Evolutionary conservation across 2,113 vertebrate genomes (phyloP).

Genomic region (Hoplias malabaricus): DNA sequence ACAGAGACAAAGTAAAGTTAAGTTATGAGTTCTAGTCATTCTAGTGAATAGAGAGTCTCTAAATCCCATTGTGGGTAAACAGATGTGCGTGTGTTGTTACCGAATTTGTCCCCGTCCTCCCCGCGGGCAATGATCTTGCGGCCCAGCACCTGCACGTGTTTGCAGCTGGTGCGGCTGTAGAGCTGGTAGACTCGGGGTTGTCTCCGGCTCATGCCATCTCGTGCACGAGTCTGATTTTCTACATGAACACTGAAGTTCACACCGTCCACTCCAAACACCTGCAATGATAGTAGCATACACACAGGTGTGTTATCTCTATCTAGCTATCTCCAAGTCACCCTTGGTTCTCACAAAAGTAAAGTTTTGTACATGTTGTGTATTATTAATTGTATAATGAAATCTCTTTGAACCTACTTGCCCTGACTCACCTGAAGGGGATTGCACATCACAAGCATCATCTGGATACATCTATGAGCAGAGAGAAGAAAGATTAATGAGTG

Average conservation of each 20-base stretch:
- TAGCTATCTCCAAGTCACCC: background rate
- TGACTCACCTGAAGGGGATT: slow-evolving; percentile 77
- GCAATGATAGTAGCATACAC: slow-evolving; percentile 56
- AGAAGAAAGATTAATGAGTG: slow-evolving; percentile 6
- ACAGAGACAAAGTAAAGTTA: background rate
- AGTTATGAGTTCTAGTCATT: background rate
- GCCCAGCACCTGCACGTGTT: slow-evolving; percentile 78
- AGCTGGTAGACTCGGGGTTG: slow-evolving; percentile 80
- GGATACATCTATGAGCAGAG: slow-evolving; percentile 72
- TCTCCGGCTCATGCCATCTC: slow-evolving; percentile 78
- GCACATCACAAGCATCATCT: slow-evolving; percentile 82
- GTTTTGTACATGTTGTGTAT: background rate
- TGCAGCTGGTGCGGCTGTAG: slow-evolving; percentile 79
- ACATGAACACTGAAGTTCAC: slow-evolving; percentile 82
- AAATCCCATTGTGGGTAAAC: no score
- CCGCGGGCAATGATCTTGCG: slow-evolving; percentile 75
- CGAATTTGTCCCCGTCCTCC: slow-evolving; percentile 81
- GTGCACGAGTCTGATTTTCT: slow-evolving; percentile 79
- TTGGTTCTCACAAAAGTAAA: slow-evolving; percentile 31
- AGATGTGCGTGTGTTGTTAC: slow-evolving; percentile 72
- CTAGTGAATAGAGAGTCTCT: no score
- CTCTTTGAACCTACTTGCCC: background rate
- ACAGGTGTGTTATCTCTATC: slow-evolving; percentile 41
- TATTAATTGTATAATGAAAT: background rate
- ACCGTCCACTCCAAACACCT: slow-evolving; percentile 77